Conservation (phyloP, 2,797 vertebrate species). For the Smutsia temminckii region DNA sequence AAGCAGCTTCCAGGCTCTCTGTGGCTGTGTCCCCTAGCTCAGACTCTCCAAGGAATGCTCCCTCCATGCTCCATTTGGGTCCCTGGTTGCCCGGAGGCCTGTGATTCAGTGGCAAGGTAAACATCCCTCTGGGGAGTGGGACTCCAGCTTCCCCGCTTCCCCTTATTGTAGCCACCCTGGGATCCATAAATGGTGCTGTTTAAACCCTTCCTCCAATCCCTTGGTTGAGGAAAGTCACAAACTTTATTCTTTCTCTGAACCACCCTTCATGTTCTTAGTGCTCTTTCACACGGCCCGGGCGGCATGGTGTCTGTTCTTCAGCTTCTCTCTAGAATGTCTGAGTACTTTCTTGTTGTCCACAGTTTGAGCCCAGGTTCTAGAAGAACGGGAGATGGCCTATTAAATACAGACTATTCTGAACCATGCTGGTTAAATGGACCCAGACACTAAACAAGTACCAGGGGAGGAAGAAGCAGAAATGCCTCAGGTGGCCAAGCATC, state of each 20-base stretch:
- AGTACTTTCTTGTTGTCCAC: neutral
- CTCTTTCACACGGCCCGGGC: neutral
- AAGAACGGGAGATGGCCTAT: neutral
- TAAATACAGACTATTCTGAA: neutral
- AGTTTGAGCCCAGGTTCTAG: neutral
- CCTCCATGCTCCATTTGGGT: neutral
- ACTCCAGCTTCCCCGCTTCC: rapidly evolving
- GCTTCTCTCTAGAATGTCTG: neutral
- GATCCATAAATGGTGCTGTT: neutral
- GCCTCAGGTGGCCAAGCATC: too few species aligned
- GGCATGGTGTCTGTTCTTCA: neutral
- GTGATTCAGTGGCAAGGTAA: neutral
- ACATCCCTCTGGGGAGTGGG: too few species aligned
- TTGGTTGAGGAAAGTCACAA: neutral
- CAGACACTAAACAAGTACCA: neutral
- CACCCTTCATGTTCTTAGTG: neutral
- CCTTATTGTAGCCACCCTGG: neutral
- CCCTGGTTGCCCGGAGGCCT: rapidly evolving
- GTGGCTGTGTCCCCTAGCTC: neutral
- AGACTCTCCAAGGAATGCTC: neutral
- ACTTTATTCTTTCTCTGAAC: neutral
- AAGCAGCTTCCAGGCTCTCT: neutral
- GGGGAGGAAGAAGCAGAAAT: neutral
- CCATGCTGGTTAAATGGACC: neutral
- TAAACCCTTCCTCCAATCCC: neutral